These are phyloP conservation scores for Pyrgilauda ruficollis DNA, from an alignment of 2,113 vertebrate species.

Conservation along the genomic window DNA sequence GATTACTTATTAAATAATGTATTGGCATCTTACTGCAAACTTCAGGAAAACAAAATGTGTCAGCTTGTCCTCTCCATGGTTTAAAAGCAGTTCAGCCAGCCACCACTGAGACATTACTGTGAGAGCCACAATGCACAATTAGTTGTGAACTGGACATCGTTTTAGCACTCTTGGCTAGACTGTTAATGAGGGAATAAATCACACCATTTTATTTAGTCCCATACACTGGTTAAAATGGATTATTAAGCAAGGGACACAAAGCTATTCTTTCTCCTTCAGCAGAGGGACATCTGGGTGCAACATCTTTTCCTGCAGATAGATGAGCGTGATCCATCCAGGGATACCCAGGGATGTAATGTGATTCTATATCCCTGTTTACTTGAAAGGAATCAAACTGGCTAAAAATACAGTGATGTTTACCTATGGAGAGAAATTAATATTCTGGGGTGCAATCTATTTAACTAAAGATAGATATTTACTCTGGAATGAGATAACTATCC, in stretches of 20 bases:
- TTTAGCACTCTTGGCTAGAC: not conserved
- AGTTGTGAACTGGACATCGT: conserved; percentile 23
- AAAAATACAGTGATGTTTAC: not conserved
- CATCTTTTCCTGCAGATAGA: not conserved
- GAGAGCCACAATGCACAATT: conserved; percentile 13
- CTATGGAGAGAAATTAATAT: not conserved
- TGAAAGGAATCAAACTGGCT: not conserved
- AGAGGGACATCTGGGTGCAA: not conserved
- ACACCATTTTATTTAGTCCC: not conserved
- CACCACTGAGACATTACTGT: not conserved
- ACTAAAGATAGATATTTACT: not conserved
- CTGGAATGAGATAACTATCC: not conserved
- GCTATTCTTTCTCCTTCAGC: not conserved
- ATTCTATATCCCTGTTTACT: not conserved
- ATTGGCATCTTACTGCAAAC: conserved; percentile 18
- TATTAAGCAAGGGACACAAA: not conserved
- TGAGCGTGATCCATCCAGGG: not conserved
- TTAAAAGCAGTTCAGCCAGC: not conserved
- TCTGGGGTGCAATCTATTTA: not conserved
- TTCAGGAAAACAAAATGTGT: conserved; percentile 30
- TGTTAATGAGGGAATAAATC: conserved; percentile 6
- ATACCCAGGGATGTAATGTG: not conserved
- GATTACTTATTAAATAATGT: conserved; percentile 25
- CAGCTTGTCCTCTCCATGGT: not conserved
- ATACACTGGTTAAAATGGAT: not conserved